Evolutionary conservation across 2,113 vertebrate genomes (phyloP).

Genomic region (Platichthys stellatus): DNA sequence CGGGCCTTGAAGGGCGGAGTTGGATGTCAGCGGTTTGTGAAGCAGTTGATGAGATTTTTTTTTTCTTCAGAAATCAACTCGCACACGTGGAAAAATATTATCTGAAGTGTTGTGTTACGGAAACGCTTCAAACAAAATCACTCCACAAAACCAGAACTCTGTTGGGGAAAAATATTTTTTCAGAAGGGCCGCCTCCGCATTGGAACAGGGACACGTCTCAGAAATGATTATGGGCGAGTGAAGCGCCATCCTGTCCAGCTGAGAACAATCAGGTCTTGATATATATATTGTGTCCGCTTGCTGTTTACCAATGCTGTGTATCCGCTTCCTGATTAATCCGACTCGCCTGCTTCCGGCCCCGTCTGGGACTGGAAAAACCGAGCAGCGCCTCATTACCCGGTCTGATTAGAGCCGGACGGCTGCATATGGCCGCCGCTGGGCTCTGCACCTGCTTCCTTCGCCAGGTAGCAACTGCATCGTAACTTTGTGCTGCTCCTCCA

Average conservation of each 20-base stretch:
- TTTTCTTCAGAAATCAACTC: constrained; percentile 30
- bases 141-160: background rate
- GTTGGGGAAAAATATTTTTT: background rate
- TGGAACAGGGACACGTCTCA: constrained; percentile 32
- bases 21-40: constrained; percentile 51
- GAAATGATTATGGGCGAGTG: constrained; percentile 50
- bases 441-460: constrained; percentile 58
- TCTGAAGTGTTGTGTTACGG: constrained; percentile 9
- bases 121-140: constrained; percentile 3
- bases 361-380: constrained; percentile 66
- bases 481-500: constrained; percentile 7
- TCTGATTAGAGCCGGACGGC: constrained; percentile 65
- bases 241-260: constrained; percentile 65
- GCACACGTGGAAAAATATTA: constrained; percentile 38
- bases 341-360: constrained; percentile 64
- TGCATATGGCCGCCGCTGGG: constrained; percentile 39
- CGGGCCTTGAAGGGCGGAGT: constrained; percentile 42
- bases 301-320: constrained; percentile 51
- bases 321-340: constrained; percentile 69
- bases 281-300: constrained; percentile 64
- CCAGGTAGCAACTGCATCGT: constrained; percentile 13
- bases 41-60: constrained; percentile 49
- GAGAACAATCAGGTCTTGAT: constrained; percentile 67
- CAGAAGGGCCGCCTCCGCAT: background rate
- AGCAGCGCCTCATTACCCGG: constrained; percentile 63